Percentiles rank a stretch among this genome's conserved stretches.
These are phyloP conservation scores for Physella acuta DNA, from an alignment of 1,140 invertebrate genomes.

Conservation along the genomic window DNA sequence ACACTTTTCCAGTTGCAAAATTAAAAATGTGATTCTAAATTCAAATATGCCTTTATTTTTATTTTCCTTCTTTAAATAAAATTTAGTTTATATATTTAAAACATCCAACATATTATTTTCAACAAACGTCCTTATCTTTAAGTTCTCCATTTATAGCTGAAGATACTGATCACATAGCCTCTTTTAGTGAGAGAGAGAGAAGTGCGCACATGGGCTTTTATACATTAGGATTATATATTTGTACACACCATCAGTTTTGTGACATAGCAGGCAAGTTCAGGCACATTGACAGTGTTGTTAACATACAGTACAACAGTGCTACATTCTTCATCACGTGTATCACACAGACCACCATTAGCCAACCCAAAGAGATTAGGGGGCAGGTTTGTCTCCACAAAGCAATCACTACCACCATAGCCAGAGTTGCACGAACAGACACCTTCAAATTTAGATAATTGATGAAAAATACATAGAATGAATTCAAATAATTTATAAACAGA, in stretches of 20 bases:
- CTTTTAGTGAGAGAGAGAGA: too few relatives aligned
- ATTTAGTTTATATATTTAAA: too few relatives aligned
- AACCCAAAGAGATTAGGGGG: constrained; percentile 34
- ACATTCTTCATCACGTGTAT: constrained; percentile 37
- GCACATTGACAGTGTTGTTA: constrained; percentile 35
- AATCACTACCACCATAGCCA: constrained; percentile 36
- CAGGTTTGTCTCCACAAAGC: constrained; percentile 26
- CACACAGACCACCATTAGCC: constrained; percentile 38
- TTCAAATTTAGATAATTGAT: constrained; percentile 12
- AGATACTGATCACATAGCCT: too few relatives aligned
- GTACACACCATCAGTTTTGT: constrained; percentile 31
- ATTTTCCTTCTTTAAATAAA: too few relatives aligned
- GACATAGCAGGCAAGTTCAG: constrained; percentile 32
- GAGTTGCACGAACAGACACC: constrained; percentile 34
- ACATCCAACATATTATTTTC: too few relatives aligned
- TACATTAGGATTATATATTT: too few relatives aligned
- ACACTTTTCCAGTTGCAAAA: too few relatives aligned
- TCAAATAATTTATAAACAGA: not conserved
- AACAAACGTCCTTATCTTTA: too few relatives aligned
- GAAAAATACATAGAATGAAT: not conserved
- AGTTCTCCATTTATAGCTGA: too few relatives aligned
- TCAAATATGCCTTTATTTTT: too few relatives aligned
- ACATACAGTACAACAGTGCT: constrained; percentile 31
- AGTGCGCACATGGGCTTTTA: too few relatives aligned
- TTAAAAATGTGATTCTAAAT: too few relatives aligned